phyloP scores from a whole-genome alignment of 1,140 invertebrate genomes.

The Hypothenemus hampei region DNA sequence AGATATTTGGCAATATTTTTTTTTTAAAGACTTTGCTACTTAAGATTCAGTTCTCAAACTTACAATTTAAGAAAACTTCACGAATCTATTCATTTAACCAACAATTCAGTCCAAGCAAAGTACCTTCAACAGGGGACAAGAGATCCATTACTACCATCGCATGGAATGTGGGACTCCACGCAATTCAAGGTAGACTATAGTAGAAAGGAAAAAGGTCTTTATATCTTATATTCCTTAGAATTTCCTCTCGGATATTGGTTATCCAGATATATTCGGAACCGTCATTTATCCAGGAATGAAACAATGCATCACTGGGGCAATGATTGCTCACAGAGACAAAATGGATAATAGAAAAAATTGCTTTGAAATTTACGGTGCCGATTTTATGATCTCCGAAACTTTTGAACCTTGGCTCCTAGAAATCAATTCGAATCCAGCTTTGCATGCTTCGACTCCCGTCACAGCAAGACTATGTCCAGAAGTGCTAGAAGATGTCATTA shows the following conservation, averaged over 20 bases:
- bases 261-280: conserved; percentile 53
- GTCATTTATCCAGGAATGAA: conserved; percentile 83
- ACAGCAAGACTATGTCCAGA: conserved; percentile 76
- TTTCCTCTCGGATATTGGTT: conserved; percentile 36
- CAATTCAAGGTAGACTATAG: conserved; percentile 61
- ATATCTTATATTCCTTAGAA: conserved; percentile 9
- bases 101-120: conserved; percentile 84
- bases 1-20: conserved; percentile 20
- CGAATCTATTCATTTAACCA: conserved; percentile 87
- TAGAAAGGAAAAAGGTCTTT: too few relatives aligned
- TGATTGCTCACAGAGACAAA: conserved; percentile 70
- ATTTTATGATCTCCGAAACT: conserved; percentile 84
- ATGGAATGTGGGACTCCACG: conserved; percentile 84
- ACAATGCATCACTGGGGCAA: conserved; percentile 72
- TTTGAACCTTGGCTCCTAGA: conserved; percentile 88
- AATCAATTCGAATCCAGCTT: conserved; percentile 86
- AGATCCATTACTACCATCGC: conserved; percentile 63
- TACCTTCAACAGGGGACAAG: conserved; percentile 62
- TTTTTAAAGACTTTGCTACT: conserved; percentile 75
- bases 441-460: conserved; percentile 75
- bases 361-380: conserved; percentile 89
- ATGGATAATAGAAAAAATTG: conserved; percentile 70
- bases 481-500: conserved; percentile 80
- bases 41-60: conserved; percentile 85
- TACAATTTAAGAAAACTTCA: conserved; percentile 78